These are phyloP conservation scores for Acrobasis suavella DNA, from an alignment of 2,888 invertebrate species.

Conservation along the genomic window DNA sequence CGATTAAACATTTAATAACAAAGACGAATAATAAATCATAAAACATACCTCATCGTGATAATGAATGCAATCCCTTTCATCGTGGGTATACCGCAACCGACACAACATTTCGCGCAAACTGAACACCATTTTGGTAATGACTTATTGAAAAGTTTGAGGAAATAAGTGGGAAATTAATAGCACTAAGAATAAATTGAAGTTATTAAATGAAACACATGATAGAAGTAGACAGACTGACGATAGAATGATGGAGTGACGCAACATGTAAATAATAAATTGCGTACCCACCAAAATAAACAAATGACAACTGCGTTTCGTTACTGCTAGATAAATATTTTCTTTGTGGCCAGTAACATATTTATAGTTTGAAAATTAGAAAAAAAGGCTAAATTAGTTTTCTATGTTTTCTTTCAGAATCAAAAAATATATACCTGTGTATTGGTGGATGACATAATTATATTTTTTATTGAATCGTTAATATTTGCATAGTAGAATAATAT, in stretches of 20 bases:
- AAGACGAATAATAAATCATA: neutral
- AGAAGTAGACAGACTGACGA: constrained; percentile 32
- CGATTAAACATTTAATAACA: neutral
- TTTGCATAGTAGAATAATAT: too few species aligned
- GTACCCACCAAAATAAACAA: constrained; percentile 35
- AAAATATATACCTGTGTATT: too few species aligned
- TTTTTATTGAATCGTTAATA: too few species aligned
- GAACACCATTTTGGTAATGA: constrained; percentile 46
- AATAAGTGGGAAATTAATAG: constrained; percentile 28
- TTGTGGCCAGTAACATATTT: constrained; percentile 7
- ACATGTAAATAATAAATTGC: constrained; percentile 24
- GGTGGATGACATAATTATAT: too few species aligned
- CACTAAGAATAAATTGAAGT: constrained; percentile 2
- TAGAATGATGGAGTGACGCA: constrained; percentile 31
- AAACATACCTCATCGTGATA: constrained; percentile 49
- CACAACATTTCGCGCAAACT: constrained; percentile 69
- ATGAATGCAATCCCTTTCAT: constrained; percentile 57
- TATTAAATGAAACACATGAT: constrained; percentile 36
- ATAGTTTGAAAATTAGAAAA: neutral
- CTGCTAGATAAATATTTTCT: constrained; percentile 10
- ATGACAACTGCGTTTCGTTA: constrained; percentile 24
- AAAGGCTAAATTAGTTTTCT: neutral
- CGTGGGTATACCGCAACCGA: constrained; percentile 63
- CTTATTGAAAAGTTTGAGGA: neutral
- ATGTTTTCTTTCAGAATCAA: too few species aligned